Percentiles rank a stretch among this genome's conserved stretches.
phyloP scores from a whole-genome alignment of 2,113 vertebrate species.

The Madoqua kirkii region DNA sequence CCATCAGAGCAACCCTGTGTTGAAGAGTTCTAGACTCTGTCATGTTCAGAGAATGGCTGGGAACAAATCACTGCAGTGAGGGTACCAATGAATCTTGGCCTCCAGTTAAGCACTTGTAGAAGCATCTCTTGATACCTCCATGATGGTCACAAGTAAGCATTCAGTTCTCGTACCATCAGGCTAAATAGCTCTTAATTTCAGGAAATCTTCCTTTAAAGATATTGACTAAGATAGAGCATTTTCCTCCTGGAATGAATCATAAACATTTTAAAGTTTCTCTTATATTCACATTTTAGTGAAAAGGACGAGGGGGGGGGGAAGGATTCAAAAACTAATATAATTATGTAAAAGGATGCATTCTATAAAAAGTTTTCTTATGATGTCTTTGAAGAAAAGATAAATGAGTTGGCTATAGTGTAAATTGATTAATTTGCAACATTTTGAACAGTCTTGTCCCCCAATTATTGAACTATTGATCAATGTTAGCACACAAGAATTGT shows the following conservation, averaged over 20 bases:
- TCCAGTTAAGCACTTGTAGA: not conserved
- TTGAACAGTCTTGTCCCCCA: not conserved
- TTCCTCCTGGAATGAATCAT: not conserved
- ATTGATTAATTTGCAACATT: slow-evolving; percentile 5
- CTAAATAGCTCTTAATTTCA: not conserved
- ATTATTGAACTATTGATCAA: not conserved
- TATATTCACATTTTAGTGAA: not conserved
- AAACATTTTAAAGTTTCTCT: not conserved
- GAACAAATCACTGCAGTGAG: not conserved
- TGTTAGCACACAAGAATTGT: not conserved
- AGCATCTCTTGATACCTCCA: not conserved
- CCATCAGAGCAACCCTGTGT: not conserved
- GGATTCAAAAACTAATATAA: not conserved
- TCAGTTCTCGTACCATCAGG: not conserved
- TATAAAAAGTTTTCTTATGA: not conserved
- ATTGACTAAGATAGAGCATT: not conserved
- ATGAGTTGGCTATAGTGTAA: not conserved
- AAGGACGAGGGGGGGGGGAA: not conserved
- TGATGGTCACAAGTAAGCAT: too few species aligned
- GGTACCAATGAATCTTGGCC: not conserved
- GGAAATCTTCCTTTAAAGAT: not conserved
- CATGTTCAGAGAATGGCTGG: not conserved
- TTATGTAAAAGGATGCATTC: not conserved
- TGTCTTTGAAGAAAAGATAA: not conserved
- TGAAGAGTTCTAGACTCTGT: not conserved